Base-by-base conservation (phyloP, 2,888 invertebrate species). In the Pilophorus perplexus region DNA sequence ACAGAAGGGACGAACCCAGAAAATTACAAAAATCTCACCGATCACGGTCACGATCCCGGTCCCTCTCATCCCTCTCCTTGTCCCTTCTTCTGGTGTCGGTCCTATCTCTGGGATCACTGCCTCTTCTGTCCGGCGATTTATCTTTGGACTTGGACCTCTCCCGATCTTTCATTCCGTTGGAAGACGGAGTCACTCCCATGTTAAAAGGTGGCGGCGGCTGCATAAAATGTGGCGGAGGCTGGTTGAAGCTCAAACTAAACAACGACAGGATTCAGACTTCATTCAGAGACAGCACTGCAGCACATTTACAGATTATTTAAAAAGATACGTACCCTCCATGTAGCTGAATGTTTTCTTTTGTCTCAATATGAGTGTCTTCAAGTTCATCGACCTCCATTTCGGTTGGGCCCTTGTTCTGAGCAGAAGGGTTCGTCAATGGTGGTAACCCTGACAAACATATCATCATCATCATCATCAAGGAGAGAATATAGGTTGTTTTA, bases 351-450 rank as follows among this genome's bases (percentile, higher is more conserved):
- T n/a, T 64, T 28, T 57, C 57, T 18, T 66, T 66, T 33, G 46
- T 64, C 40, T 52, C 52, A 5, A 44, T 62, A 22, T 68, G 66
- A 14, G 65, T 54, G 25, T 69, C 67, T 14, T 68, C 66, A n/a
- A 50, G 27, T 18, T 69, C 69, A 40, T 66, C 68, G 3, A 69
- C 67, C 16, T 68, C 69, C 69, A 69, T 69, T 20, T 69, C 69
- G 20, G 57, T 54, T 4, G 66, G 57, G 42, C 65, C 69, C 46
- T 69, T 68, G 16, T 50, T 60, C 23, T 16, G 46, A 8, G 22
- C 48, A 16, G 33, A 27, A 44, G 62, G 28, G 37, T 59, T 48
- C 8, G 59, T 64, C 40, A 44, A 40, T 52, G 64, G 52, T 22
- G 50, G 52, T 16, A 33, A 16, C 23, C 46, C 52, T 42, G 67